Conservation (phyloP, 2,888 invertebrate species). For the Colletes collaris region DNA sequence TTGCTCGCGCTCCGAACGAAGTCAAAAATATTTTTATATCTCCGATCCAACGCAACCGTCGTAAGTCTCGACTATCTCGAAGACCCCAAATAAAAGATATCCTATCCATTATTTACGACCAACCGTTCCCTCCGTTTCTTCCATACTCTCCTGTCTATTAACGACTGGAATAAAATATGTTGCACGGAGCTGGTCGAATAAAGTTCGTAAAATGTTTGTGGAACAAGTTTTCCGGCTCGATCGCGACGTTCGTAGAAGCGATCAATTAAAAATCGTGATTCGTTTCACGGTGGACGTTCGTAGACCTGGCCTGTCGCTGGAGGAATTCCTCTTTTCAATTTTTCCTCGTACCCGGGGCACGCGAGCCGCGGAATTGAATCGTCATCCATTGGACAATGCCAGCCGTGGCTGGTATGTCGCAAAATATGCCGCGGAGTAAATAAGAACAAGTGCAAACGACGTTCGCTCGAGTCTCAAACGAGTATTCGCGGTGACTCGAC, state of each 20-base stretch:
- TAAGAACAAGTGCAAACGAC: constrained; percentile 57
- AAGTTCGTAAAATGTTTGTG: constrained; percentile 2
- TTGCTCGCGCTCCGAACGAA: no score
- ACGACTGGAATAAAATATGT: not conserved
- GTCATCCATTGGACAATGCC: not conserved
- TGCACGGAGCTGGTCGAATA: not conserved
- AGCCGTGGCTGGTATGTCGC: no score
- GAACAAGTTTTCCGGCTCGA: no score
- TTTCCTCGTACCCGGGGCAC: not conserved
- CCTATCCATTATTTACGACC: not conserved
- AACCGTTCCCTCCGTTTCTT: not conserved
- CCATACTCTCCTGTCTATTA: not conserved
- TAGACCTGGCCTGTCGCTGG: not conserved
- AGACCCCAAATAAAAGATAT: not conserved
- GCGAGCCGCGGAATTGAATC: not conserved
- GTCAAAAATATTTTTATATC: not conserved
- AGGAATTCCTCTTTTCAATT: not conserved
- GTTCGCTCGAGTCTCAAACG: constrained; percentile 15
- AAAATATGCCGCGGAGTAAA: constrained; percentile 28
- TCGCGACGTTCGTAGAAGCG: not conserved
- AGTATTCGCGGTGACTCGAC: constrained; percentile 62
- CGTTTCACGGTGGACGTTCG: not conserved
- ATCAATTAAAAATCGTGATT: constrained; percentile 19
- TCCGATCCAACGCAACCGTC: not conserved
- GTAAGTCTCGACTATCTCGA: not conserved